These are phyloP conservation scores for Hesperophylax magnus DNA, from an alignment of 1,140 invertebrate species.

Conservation along the genomic window DNA sequence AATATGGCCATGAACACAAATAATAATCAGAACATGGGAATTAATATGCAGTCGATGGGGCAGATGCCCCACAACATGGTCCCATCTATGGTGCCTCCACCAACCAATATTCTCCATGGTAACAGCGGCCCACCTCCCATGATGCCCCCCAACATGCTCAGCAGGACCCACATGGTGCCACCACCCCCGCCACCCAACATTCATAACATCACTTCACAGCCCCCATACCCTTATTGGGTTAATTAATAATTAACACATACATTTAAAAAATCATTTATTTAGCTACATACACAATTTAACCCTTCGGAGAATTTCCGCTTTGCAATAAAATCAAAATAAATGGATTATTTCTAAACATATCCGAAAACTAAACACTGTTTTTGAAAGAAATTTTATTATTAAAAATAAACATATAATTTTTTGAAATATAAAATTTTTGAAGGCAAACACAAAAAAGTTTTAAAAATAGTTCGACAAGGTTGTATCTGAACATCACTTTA, in stretches of 20 bases:
- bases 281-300: not conserved
- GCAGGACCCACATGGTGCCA: conserved; percentile 8
- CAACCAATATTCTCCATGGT: not conserved
- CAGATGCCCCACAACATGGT: conserved; percentile 48
- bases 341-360: too few species aligned
- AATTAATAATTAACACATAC: too few species aligned
- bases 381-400: too few species aligned
- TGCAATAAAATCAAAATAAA: too few species aligned
- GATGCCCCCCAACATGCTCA: conserved; percentile 23
- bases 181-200: conserved; percentile 24
- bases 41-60: conserved; percentile 51
- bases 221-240: conserved; percentile 53
- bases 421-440: too few species aligned
- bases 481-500: too few species aligned
- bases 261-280: not conserved
- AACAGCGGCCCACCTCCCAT: conserved; percentile 23
- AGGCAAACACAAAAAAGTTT: too few species aligned
- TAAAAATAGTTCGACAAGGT: too few species aligned
- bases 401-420: too few species aligned
- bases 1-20: conserved; percentile 35
- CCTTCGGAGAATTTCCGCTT: too few species aligned
- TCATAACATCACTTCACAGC: conserved; percentile 48
- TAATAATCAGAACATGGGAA: conserved; percentile 33
- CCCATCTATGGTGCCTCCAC: conserved; percentile 46
- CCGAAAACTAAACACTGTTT: too few species aligned